Percentiles rank a stretch among this genome's conserved stretches.
Conservation (phyloP, 2,797 vertebrate genomes). For the Melopsittacus undulatus region DNA sequence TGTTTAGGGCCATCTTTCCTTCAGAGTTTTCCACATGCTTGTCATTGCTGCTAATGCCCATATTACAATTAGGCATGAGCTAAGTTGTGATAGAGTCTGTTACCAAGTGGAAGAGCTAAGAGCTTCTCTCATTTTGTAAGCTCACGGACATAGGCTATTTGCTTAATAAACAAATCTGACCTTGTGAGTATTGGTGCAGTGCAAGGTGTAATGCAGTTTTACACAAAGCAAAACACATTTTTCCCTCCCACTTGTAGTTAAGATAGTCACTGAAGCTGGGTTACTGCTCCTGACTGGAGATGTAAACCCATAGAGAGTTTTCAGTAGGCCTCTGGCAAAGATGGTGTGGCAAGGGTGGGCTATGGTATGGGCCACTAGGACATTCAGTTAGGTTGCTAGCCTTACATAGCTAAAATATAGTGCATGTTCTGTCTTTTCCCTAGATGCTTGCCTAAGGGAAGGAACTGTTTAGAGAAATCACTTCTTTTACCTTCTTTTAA, state of each 20-base stretch:
- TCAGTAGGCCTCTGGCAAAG: background rate
- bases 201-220: background rate
- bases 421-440: background rate
- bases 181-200: background rate
- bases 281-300: background rate
- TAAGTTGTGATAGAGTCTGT: background rate
- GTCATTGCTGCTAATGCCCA: background rate
- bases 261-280: background rate
- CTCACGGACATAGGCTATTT: background rate
- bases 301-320: background rate
- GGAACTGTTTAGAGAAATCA: background rate
- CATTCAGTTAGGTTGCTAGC: background rate
- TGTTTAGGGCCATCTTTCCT: background rate
- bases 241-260: background rate
- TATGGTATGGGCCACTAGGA: background rate
- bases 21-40: background rate
- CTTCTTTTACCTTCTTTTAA: background rate
- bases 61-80: background rate
- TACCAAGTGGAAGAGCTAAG: background rate
- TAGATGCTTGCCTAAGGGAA: background rate
- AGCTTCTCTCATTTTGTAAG: background rate
- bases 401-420: background rate
- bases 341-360: background rate
- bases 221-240: background rate
- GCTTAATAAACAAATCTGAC: background rate